A percentile compares a stretch with the other conserved stretches of the same genome.
These are phyloP conservation scores for Psix sp. DNA, from an alignment of 1,140 invertebrate genomes.

Conservation along the genomic window DNA sequence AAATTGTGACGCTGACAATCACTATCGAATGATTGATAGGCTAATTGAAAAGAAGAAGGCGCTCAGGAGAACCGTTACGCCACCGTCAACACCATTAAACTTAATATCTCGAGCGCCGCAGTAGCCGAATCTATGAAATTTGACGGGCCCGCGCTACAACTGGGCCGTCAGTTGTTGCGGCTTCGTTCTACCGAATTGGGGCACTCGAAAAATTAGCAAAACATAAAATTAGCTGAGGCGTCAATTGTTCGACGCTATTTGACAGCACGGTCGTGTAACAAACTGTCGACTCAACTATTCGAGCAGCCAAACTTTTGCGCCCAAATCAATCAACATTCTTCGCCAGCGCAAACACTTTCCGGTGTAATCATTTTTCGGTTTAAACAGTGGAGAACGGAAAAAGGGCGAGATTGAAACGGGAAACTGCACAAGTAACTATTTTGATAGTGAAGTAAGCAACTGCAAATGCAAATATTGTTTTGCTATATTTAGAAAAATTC, in stretches of 20 bases:
- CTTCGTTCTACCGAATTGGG: no score
- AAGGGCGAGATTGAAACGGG: no score
- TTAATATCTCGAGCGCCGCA: conserved; percentile 20
- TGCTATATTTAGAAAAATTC: no score
- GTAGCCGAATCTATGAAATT: conserved; percentile 21
- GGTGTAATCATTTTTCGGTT: background rate
- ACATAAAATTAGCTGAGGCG: conserved; percentile 27
- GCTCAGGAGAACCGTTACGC: conserved; percentile 27
- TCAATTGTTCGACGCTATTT: conserved; percentile 32
- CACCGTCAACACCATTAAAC: conserved; percentile 21
- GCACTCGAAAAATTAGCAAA: no score
- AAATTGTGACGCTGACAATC: conserved; percentile 13
- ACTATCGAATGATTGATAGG: conserved; percentile 41
- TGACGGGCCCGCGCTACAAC: no score
- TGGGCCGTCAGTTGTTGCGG: no score
- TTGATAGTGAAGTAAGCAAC: no score
- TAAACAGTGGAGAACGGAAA: no score
- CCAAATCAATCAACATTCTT: conserved; percentile 27
- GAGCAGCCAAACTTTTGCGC: conserved; percentile 7
- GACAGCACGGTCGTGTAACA: conserved; percentile 43
- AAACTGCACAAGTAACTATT: no score
- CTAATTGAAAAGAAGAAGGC: conserved; percentile 19
- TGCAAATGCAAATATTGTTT: background rate
- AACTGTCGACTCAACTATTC: conserved; percentile 41
- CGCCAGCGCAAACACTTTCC: background rate